Base-by-base conservation (phyloP, 2,888 invertebrate genomes). In the Xylocampa areola region DNA sequence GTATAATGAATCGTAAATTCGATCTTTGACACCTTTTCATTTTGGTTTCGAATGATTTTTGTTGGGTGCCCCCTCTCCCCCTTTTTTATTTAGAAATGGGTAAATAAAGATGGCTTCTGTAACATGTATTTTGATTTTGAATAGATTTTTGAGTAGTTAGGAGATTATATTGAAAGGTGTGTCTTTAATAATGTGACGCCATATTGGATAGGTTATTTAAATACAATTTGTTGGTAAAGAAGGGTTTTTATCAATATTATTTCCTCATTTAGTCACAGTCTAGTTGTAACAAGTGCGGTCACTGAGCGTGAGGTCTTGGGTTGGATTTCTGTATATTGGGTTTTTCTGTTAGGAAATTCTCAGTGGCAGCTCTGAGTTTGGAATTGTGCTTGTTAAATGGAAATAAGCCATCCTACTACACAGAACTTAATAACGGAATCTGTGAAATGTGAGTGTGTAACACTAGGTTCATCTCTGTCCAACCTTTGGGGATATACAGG, bases 11-110 rank as follows among this genome's bases (percentile, higher is more conserved):
- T 92, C 91, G 93, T 92, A 93, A 94, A 94, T 94, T 92, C 91
- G 92, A 94, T 93, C 93, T 94, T 92, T 93, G 92, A 92, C 94
- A 94, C 94, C 93, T 94, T 92, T 92, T 91, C 91, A 92, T 92
- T 93, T 91, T 62, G 87, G 87, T 85, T 87, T 87, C 85, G 85
- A 88, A 85, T 87, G 88, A 88, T 90, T 91, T 91, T 87, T 89
- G 84, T 87, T 84, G 8, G 45, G 8, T 55, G 50, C 52, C 76
- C 65, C 62, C n/a, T n/a, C n/a, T n/a, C n/a, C n/a, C n/a, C n/a
- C n/a, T n/a, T 68, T 76, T 67, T 68, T 76, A 68, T 73, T 73
- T 48, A 32, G 30, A 55, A 76, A 78, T 76, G 82, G 82, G 84
- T 88, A 86, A 88, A 89, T 90, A 90, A 88, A 90, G 84, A 89